phyloP scores from a whole-genome alignment of 2,113 vertebrate genomes.

The Pelecanus crispus region DNA sequence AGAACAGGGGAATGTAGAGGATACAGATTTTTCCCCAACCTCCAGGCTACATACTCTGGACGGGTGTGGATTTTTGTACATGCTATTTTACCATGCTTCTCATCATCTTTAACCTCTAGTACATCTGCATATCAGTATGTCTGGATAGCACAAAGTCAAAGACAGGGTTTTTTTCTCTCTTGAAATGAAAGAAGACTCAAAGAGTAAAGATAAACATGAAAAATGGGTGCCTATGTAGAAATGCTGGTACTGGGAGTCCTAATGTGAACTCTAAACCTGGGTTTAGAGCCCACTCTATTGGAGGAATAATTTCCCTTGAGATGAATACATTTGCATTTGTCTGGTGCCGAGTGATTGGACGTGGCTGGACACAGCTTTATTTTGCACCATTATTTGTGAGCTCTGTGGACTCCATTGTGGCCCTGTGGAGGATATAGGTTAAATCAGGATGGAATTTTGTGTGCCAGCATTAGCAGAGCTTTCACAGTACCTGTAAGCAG shows the following conservation, averaged over 20 bases:
- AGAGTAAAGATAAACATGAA: neutral
- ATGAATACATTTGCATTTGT: neutral
- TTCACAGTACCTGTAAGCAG: constrained; percentile 9
- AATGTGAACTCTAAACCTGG: neutral
- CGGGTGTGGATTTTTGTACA: neutral
- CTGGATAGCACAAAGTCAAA: neutral
- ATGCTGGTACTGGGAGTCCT: neutral
- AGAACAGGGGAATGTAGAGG: neutral
- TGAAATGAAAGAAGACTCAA: neutral
- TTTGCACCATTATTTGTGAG: neutral
- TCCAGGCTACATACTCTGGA: neutral
- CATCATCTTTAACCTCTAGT: neutral
- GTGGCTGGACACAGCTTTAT: neutral
- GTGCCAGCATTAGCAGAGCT: constrained; percentile 14
- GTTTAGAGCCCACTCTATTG: neutral
- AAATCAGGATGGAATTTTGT: constrained; percentile 8
- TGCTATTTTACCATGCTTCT: neutral
- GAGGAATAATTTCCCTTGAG: neutral
- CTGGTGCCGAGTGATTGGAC: neutral
- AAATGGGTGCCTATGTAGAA: neutral
- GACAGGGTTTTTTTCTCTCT: neutral
- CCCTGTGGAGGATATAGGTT: neutral
- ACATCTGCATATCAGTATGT: neutral
- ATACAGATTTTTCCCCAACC: neutral
- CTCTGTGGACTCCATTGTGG: neutral